Percentiles rank a stretch among this genome's conserved stretches.
Conservation (phyloP, 2,888 invertebrate species). For the Lamellibrachia satsuma region DNA sequence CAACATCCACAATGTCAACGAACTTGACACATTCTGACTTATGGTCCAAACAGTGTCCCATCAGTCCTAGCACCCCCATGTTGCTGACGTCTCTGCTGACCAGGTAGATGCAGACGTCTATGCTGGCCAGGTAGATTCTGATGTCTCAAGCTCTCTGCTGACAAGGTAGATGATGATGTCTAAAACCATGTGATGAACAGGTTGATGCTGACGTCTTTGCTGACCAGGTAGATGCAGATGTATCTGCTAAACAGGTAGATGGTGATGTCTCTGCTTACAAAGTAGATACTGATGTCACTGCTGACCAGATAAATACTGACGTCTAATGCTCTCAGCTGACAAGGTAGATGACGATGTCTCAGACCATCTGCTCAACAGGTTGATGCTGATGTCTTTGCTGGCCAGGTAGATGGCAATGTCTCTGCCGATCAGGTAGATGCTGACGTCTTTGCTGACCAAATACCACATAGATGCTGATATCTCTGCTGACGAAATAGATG, state of each 20-base stretch:
- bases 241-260: too few species aligned
- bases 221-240: neutral
- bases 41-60: conserved; percentile 47
- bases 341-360: too few species aligned
- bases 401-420: too few species aligned
- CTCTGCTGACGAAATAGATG: too few species aligned
- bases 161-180: neutral
- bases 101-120: neutral
- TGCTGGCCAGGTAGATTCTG: neutral
- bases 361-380: too few species aligned
- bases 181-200: too few species aligned
- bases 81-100: neutral
- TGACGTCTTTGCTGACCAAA: too few species aligned
- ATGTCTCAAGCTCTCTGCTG: neutral
- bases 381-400: too few species aligned
- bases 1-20: conserved; percentile 55
- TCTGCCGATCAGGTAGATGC: too few species aligned
- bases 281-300: neutral
- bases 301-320: too few species aligned
- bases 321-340: too few species aligned
- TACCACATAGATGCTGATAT: too few species aligned
- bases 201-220: neutral
- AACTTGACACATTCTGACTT: conserved; percentile 48
- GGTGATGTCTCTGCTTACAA: neutral
- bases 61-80: conserved; percentile 57